These are phyloP conservation scores for Platorchestia sp. DNA, from an alignment of 1,140 invertebrate genomes.

Conservation along the genomic window DNA sequence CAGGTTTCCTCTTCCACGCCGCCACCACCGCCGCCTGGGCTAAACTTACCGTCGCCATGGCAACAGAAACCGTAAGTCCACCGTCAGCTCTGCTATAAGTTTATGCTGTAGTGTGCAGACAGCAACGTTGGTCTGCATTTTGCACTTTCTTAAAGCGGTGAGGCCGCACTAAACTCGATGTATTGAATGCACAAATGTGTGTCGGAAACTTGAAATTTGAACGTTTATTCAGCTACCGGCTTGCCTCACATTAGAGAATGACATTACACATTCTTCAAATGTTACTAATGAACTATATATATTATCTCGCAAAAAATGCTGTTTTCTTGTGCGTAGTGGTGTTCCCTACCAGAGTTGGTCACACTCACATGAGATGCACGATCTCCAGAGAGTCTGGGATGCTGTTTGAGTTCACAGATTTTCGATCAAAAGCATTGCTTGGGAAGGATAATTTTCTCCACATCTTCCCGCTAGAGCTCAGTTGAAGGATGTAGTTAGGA, in stretches of 20 bases:
- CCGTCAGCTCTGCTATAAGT: background rate
- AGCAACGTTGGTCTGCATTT: background rate
- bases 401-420: no score
- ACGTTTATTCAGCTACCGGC: background rate
- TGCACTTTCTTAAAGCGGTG: background rate
- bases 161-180: background rate
- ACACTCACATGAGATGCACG: no score
- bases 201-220: background rate
- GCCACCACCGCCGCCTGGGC: constrained; percentile 66
- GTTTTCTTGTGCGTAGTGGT: no score
- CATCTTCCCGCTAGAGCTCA: no score
- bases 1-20: constrained; percentile 61
- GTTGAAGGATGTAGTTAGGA: no score
- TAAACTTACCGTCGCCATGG: background rate
- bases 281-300: no score
- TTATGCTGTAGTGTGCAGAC: background rate
- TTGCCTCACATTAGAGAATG: background rate
- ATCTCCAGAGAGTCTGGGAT: no score
- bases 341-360: no score
- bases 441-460: no score
- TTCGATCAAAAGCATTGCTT: no score
- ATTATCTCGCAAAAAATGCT: no score
- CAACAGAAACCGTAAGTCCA: background rate
- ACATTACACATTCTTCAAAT: no score
- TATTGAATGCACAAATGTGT: background rate